Evolutionary conservation across 2,797 vertebrate genomes (phyloP).

Genomic region (Tympanoctomys barrerae): DNA sequence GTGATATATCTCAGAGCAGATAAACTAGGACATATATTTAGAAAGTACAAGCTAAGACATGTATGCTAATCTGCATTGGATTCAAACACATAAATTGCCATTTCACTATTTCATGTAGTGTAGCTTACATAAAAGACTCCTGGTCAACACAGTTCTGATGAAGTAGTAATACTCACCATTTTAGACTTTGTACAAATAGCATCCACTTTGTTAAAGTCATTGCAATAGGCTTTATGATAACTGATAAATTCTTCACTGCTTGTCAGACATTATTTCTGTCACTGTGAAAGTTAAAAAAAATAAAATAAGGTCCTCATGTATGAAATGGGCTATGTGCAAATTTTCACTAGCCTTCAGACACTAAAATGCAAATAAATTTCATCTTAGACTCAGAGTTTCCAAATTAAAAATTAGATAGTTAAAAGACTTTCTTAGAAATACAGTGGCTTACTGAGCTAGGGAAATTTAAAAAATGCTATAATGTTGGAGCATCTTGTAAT

Average conservation of each 20-base stretch:
- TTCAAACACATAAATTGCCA: slow-evolving; percentile 18
- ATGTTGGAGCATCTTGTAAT: background rate
- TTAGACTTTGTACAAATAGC: background rate
- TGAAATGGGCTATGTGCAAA: slow-evolving; percentile 37
- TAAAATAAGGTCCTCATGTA: background rate
- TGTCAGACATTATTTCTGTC: slow-evolving; percentile 42
- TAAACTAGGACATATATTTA: slow-evolving; percentile 78
- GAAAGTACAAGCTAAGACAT: slow-evolving; percentile 64
- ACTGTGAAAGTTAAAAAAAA: slow-evolving; percentile 54
- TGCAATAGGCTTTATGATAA: slow-evolving; percentile 56
- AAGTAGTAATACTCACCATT: slow-evolving; percentile 34
- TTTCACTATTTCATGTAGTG: slow-evolving; percentile 16
- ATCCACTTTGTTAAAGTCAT: background rate
- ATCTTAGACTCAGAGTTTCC: slow-evolving; percentile 68
- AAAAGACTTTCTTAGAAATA: slow-evolving; percentile 18
- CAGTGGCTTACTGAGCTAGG: background rate
- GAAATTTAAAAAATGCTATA: background rate
- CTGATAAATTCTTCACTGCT: background rate
- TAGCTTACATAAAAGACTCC: slow-evolving; percentile 43
- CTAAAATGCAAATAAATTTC: slow-evolving; percentile 61
- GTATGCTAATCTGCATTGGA: background rate
- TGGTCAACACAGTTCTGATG: slow-evolving; percentile 37
- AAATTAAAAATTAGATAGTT: slow-evolving; percentile 52
- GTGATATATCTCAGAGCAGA: slow-evolving; percentile 65
- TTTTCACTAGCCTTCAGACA: slow-evolving; percentile 36